Evolutionary conservation across 2,797 vertebrate species (phyloP).

Genomic region (Sebastes trivittatus): DNA sequence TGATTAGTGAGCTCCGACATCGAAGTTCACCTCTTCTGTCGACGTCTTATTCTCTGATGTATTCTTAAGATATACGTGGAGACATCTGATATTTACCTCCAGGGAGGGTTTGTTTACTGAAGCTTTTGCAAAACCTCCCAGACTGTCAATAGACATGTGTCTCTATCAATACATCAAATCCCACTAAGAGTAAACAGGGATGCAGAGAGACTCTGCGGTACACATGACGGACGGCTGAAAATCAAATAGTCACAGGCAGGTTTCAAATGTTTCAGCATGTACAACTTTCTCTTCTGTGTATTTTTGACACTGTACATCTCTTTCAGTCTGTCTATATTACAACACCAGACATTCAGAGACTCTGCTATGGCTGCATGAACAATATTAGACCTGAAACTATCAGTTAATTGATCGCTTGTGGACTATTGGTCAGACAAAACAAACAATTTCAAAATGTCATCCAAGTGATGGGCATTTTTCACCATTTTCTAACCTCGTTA

Average conservation of each 20-base stretch:
- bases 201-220: not conserved
- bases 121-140: conserved; percentile 29
- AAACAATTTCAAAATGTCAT: not conserved
- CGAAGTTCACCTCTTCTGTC: not conserved
- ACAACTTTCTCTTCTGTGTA: not conserved
- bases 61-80: conserved; percentile 11
- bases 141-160: conserved; percentile 52
- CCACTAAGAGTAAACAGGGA: conserved; percentile 20
- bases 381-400: not conserved
- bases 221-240: not conserved
- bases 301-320: not conserved
- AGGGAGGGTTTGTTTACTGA: conserved; percentile 62
- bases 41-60: not conserved
- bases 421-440: too few species aligned
- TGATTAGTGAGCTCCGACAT: not conserved
- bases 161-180: not conserved
- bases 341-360: not conserved
- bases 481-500: not conserved
- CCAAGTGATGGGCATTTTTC: not conserved
- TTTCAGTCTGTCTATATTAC: not conserved
- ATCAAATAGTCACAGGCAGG: not conserved
- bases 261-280: not conserved
- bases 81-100: conserved; percentile 35
- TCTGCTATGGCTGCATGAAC: not conserved
- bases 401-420: too few species aligned